Percentiles rank a stretch among this genome's conserved stretches.
phyloP scores from a whole-genome alignment of 2,797 vertebrate species.

The Sebastes matsubarae region DNA sequence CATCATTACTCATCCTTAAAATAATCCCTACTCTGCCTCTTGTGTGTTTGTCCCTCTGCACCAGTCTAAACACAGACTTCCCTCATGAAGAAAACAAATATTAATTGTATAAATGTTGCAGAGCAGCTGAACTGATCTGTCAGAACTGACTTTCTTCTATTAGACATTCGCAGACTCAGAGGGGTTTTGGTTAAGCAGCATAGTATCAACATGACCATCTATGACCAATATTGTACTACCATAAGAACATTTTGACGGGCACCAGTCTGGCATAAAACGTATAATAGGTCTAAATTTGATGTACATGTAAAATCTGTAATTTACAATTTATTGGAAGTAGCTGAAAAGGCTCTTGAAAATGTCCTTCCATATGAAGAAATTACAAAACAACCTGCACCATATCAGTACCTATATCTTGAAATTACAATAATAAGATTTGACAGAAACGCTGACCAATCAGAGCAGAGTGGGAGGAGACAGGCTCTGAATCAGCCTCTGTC shows the following conservation, averaged over 20 bases:
- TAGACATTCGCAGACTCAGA: background rate
- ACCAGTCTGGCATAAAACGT: background rate
- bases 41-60: constrained; percentile 19
- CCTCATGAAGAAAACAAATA: constrained; percentile 21
- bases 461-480: no score
- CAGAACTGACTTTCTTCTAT: constrained; percentile 35
- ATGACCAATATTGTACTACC: background rate
- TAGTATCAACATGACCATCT: background rate
- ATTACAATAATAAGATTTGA: background rate
- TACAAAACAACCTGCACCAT: background rate
- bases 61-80: constrained; percentile 55
- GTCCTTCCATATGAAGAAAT: background rate
- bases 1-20: constrained; percentile 30
- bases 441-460: no score
- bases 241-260: background rate
- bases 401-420: background rate
- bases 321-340: background rate
- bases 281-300: background rate
- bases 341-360: background rate
- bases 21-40: background rate
- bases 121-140: constrained; percentile 46
- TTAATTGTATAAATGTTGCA: background rate
- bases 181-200: background rate
- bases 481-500: no score
- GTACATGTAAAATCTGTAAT: background rate